Percentiles rank a stretch among this genome's conserved stretches.
These are phyloP conservation scores for Clanis bilineata DNA, from an alignment of 2,888 invertebrate genomes.

Conservation along the genomic window DNA sequence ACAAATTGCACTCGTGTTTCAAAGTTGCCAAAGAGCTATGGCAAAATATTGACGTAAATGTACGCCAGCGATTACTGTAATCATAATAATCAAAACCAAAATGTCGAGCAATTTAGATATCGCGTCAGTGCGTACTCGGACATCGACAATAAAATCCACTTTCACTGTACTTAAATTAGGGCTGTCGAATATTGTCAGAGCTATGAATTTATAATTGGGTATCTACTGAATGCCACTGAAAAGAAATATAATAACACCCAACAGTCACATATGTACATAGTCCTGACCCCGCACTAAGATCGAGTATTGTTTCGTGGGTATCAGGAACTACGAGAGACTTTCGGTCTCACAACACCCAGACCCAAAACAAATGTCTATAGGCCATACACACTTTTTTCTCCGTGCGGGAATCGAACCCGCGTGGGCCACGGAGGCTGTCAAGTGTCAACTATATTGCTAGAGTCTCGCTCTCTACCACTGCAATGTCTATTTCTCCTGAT, in stretches of 20 bases:
- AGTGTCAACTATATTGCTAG: too few species aligned
- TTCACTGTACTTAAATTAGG: conserved; percentile 38
- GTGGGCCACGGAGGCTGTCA: too few species aligned
- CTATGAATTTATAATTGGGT: not conserved
- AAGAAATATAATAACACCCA: not conserved
- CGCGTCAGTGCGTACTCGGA: conserved; percentile 32
- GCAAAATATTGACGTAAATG: conserved; percentile 31
- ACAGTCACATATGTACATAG: too few species aligned
- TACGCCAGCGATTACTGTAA: conserved; percentile 45
- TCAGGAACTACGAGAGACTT: too few species aligned
- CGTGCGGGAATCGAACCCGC: too few species aligned
- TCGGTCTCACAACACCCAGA: too few species aligned
- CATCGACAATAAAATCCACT: conserved; percentile 31
- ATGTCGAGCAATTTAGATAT: conserved; percentile 34
- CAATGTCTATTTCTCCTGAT: too few species aligned
- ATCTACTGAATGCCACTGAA: not conserved
- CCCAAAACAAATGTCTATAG: too few species aligned
- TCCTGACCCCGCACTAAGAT: too few species aligned
- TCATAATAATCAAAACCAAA: conserved; percentile 49
- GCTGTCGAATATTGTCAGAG: conserved; percentile 21
- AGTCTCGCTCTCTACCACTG: too few species aligned
- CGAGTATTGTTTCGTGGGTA: too few species aligned
- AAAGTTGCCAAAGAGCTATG: not conserved
- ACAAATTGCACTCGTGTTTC: not conserved
- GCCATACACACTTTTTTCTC: too few species aligned